Evolutionary conservation across 2,888 invertebrate genomes (phyloP), one percentile per base, ranked within the genome.

Genomic region (Xanthia togata): DNA sequence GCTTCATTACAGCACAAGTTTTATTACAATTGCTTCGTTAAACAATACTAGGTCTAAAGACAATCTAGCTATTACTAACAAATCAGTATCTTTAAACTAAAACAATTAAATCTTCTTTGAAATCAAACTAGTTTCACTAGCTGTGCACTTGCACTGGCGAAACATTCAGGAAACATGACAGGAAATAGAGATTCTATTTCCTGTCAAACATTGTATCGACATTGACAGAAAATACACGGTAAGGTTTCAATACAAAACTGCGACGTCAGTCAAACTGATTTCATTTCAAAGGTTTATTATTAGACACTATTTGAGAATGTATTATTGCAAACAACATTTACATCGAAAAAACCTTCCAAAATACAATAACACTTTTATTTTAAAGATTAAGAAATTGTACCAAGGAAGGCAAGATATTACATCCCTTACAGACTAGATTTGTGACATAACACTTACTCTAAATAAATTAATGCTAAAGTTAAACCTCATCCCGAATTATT

Each of bases 371-470:
- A 47, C 26, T 23, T 47, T 12, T 23, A 14, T 31, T 59, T 47
- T 31, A 35, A 68, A 35, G 44, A 31, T 38, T 11, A 76, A 23
- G 8, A 63, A 41, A 63, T 63, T 68, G 38, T 38, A 64, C 67
- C 38, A 20, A 50, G 47, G 41, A 65, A 57, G 44, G 23, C 71
- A 38, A 78, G 23, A 63, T 41, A 64, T 71, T 47, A 75, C 70
- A 62, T 71, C n/a, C 72, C 59, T 75, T 76, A 72, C 41, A 62
- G 84, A 84, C 84, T 84, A 84, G 84, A 82, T 62, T 73, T 71
- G 83, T 77, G 73, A 72, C 72, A 69, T 50, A 64, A 60, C 71
- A 73, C 70, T 71, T 73, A 73, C 31, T 44, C 53, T 73, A 83
- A 81, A 83, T 74, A 67, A 81, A 77, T 73, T 65, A 79, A 57